These are phyloP conservation scores for Brevimyrus niger DNA, from an alignment of 2,113 vertebrate species.

Conservation along the genomic window DNA sequence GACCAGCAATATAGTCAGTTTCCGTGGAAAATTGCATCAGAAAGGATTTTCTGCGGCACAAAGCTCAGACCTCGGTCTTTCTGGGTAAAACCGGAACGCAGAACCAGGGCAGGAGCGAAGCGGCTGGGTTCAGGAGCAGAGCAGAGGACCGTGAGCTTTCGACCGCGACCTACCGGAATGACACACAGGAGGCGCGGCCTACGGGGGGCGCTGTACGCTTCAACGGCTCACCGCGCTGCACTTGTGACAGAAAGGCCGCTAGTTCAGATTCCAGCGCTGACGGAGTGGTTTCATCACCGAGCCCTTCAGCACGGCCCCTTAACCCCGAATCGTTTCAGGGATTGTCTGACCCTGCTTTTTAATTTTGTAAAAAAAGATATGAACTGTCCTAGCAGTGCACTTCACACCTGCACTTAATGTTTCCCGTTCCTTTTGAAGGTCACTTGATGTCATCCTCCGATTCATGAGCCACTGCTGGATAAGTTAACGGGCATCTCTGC, in stretches of 20 bases:
- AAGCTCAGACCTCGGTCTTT: neutral
- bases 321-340: neutral
- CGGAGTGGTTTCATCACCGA: neutral
- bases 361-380: too few relatives aligned
- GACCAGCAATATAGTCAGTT: neutral
- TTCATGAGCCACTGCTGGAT: too few relatives aligned
- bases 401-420: too few relatives aligned
- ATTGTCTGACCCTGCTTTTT: neutral
- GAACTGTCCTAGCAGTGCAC: too few relatives aligned
- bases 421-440: too few relatives aligned
- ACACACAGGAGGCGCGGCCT: neutral
- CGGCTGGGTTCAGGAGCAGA: neutral
- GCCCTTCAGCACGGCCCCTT: neutral
- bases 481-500: too few relatives aligned
- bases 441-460: too few relatives aligned
- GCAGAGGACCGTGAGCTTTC: neutral
- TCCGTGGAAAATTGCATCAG: neutral
- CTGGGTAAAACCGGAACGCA: neutral
- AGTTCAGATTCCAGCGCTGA: neutral
- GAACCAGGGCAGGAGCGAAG: neutral
- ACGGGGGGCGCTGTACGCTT: neutral
- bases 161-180: neutral
- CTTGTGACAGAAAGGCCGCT: neutral
- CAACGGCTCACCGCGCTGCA: neutral
- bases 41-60: neutral